Conservation (phyloP, 2,888 invertebrate genomes). For the Alviniconcha strummeri region DNA sequence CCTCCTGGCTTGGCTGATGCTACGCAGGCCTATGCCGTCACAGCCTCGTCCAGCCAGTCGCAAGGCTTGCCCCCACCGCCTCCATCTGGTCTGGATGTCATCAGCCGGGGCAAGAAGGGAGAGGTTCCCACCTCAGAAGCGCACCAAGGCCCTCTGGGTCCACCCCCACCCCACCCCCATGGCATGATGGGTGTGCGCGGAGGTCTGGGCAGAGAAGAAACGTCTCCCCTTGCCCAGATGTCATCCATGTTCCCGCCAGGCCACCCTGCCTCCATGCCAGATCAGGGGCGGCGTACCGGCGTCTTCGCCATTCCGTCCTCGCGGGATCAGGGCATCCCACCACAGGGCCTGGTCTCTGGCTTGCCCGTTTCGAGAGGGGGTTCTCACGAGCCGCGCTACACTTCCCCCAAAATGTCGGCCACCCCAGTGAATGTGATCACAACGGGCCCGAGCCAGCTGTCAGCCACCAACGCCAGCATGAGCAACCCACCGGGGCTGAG, state of each 20-base stretch:
- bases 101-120: slow-evolving; percentile 5
- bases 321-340: background rate
- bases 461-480: background rate
- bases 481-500: background rate
- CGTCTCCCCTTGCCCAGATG: slow-evolving; percentile 20
- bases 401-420: slow-evolving; percentile 21
- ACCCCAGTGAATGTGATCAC: slow-evolving; percentile 18
- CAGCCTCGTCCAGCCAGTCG: background rate
- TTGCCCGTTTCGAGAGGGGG: background rate
- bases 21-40: background rate
- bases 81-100: background rate
- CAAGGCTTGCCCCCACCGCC: slow-evolving; percentile 11
- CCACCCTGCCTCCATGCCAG: background rate
- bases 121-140: slow-evolving; percentile 1
- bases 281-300: slow-evolving; percentile 15
- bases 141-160: background rate
- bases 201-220: background rate
- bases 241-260: slow-evolving; percentile 27
- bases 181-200: background rate
- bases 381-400: slow-evolving; percentile 21
- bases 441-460: no score
- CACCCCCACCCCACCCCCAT: background rate
- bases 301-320: slow-evolving; percentile 22
- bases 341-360: background rate
- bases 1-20: background rate